Conservation (phyloP, 2,113 vertebrate genomes). For the Oostethus manadensis region DNA sequence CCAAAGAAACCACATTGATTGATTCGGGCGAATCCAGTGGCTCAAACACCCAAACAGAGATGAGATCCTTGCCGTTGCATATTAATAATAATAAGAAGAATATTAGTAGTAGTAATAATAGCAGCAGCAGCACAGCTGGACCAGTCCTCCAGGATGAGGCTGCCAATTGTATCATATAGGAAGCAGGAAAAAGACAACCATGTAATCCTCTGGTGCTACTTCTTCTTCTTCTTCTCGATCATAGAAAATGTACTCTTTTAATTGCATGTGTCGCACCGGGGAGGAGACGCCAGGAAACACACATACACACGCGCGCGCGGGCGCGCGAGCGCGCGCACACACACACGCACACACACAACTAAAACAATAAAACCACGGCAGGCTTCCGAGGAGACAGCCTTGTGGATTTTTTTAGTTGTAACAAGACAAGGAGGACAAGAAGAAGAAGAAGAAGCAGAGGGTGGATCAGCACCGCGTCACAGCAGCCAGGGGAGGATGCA, state of each 20-base stretch:
- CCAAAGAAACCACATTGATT: constrained; percentile 99
- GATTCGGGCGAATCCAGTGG: constrained; percentile 99
- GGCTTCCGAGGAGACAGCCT: constrained; percentile 84
- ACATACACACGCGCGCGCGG: neutral
- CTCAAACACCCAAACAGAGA: constrained; percentile 99
- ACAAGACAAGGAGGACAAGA: neutral
- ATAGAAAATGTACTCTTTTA: constrained; percentile 70
- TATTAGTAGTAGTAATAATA: neutral
- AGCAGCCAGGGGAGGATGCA: constrained; percentile 85
- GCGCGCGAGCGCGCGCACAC: neutral
- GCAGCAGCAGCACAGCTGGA: constrained; percentile 74
- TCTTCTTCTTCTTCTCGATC: constrained; percentile 64
- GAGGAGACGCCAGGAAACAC: constrained; percentile 66
- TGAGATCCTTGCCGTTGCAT: constrained; percentile 98
- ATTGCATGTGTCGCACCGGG: constrained; percentile 76
- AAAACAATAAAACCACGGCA: constrained; percentile 77
- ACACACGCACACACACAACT: constrained; percentile 68
- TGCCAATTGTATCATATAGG: constrained; percentile 92
- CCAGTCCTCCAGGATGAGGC: constrained; percentile 91
- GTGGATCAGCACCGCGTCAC: constrained; percentile 92
- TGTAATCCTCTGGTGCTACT: constrained; percentile 56
- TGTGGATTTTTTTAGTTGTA: constrained; percentile 82
- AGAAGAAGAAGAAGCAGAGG: constrained; percentile 72
- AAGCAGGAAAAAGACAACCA: constrained; percentile 22
- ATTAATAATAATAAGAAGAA: constrained; percentile 72